A percentile compares a stretch with the other conserved stretches of the same genome.
These are phyloP conservation scores for Erebia ligea DNA, from an alignment of 2,888 invertebrate species.

Conservation along the genomic window DNA sequence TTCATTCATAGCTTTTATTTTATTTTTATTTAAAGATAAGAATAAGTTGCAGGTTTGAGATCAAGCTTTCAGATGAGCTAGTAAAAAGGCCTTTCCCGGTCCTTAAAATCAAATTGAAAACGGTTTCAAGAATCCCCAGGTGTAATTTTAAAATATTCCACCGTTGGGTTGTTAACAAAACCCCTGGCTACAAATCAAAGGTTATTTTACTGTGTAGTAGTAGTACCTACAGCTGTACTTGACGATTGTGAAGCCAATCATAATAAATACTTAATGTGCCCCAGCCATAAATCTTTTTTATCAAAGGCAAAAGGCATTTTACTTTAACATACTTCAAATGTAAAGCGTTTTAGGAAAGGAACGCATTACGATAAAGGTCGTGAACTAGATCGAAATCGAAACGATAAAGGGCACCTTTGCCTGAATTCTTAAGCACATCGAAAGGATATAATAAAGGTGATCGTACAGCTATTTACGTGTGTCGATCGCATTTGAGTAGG, in stretches of 20 bases:
- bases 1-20: no score
- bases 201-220: no score
- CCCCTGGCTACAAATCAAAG: no score
- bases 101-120: no score
- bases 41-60: no score
- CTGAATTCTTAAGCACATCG: slow-evolving; percentile 47
- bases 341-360: slow-evolving; percentile 29
- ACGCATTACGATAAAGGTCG: slow-evolving; percentile 30
- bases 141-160: no score
- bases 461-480: slow-evolving; percentile 73
- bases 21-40: no score
- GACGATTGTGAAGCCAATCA: not conserved
- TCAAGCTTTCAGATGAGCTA: not conserved
- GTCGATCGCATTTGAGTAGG: slow-evolving; percentile 69
- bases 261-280: not conserved
- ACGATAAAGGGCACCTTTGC: slow-evolving; percentile 42
- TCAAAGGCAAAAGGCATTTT: slow-evolving; percentile 16
- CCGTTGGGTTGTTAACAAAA: no score
- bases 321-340: slow-evolving; percentile 28
- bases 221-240: not conserved
- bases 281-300: slow-evolving; percentile 11
- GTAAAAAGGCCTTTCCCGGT: not conserved
- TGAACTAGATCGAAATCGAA: slow-evolving; percentile 43
- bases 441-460: slow-evolving; percentile 63
- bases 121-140: no score